A percentile compares a stretch with the other conserved stretches of the same genome.
These are phyloP conservation scores for Muschampia plurimacula DNA, from an alignment of 2,888 invertebrate genomes.

Conservation along the genomic window DNA sequence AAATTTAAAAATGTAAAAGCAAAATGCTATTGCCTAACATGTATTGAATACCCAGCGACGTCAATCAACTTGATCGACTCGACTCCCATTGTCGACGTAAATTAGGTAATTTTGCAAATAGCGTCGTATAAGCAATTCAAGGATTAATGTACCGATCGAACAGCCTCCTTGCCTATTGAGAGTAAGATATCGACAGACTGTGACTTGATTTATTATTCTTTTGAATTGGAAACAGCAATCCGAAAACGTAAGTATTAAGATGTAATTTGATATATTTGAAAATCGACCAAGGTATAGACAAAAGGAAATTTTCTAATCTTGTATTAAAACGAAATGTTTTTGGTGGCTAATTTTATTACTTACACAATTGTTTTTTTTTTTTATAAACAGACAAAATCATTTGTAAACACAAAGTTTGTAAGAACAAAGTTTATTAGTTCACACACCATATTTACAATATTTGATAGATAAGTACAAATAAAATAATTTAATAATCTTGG, in stretches of 20 bases:
- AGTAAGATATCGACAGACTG: slow-evolving; percentile 29
- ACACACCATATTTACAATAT: no score
- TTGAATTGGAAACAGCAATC: slow-evolving; percentile 14
- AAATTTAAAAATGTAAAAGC: background rate
- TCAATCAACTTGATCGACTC: slow-evolving; percentile 51
- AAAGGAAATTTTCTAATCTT: background rate
- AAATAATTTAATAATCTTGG: no score
- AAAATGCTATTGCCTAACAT: slow-evolving; percentile 21
- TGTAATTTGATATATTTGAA: background rate
- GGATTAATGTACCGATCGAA: slow-evolving; percentile 36
- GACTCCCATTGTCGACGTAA: slow-evolving; percentile 53
- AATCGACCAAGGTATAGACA: background rate
- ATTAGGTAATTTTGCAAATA: slow-evolving; percentile 56
- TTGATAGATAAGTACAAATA: no score
- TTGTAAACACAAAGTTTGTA: no score
- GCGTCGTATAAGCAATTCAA: slow-evolving; percentile 43
- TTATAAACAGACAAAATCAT: no score
- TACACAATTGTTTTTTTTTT: no score
- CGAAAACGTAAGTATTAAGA: background rate
- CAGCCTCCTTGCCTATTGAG: slow-evolving; percentile 31
- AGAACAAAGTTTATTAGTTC: no score
- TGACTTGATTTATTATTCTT: slow-evolving; percentile 29
- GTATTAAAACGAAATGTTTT: no score
- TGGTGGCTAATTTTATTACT: no score
- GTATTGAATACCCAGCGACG: slow-evolving; percentile 40